Conservation (phyloP, 2,888 invertebrate species). For the Gymnocheta viridis region DNA sequence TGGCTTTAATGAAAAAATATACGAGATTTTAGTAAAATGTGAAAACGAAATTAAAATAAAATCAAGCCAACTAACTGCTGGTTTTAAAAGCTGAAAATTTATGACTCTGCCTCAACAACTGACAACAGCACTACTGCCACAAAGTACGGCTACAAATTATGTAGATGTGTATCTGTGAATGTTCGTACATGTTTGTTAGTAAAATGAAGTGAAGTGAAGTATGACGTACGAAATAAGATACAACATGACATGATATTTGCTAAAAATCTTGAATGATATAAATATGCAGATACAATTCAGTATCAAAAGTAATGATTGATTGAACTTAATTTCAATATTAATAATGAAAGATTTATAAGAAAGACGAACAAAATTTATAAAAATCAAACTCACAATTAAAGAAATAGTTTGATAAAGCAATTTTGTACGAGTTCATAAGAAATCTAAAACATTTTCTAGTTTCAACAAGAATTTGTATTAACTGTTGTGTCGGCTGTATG, state of each 20-base stretch:
- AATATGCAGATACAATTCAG: conserved; percentile 13
- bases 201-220: conserved; percentile 1
- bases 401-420: not conserved
- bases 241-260: conserved; percentile 53
- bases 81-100: conserved; percentile 53
- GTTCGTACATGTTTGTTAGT: not conserved
- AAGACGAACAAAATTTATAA: not conserved
- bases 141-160: conserved; percentile 2
- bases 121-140: conserved; percentile 19
- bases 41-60: conserved; percentile 21
- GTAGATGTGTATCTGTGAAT: not conserved
- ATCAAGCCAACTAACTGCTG: conserved; percentile 49
- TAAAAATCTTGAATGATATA: conserved; percentile 51
- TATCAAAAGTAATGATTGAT: conserved; percentile 47
- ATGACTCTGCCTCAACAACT: conserved; percentile 47
- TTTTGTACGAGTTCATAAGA: not conserved
- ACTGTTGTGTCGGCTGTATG: no score
- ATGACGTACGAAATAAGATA: conserved; percentile 39
- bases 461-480: no score
- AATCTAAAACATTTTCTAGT: not conserved
- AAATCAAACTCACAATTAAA: not conserved
- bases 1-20: conserved; percentile 17
- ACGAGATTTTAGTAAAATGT: conserved; percentile 25
- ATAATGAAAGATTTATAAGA: conserved; percentile 12
- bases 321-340: conserved; percentile 33